These are phyloP conservation scores for Metopolophium dirhodum DNA, from an alignment of 1,140 invertebrate genomes.

Conservation along the genomic window DNA sequence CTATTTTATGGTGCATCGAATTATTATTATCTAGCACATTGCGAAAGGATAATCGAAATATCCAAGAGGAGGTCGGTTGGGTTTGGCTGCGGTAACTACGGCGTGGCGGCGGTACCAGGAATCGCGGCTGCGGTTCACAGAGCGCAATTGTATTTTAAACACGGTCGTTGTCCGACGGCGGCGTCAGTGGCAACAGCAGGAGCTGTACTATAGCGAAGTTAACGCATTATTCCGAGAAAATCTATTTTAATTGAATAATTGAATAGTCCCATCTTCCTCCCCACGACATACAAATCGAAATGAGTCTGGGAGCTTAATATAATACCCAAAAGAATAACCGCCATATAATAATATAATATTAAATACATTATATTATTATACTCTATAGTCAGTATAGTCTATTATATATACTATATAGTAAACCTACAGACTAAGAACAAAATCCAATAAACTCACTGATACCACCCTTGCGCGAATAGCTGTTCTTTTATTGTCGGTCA, in stretches of 20 bases:
- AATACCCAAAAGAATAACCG: background rate
- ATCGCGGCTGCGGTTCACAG: background rate
- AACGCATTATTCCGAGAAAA: background rate
- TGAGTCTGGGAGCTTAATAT: background rate
- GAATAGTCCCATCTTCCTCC: background rate
- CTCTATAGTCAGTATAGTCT: background rate
- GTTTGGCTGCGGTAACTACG: background rate
- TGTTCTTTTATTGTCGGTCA: no score
- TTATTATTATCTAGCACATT: background rate
- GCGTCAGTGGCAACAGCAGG: background rate
- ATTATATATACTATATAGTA: no score
- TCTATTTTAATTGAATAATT: conserved; percentile 17
- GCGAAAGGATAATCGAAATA: conserved; percentile 26
- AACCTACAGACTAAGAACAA: background rate
- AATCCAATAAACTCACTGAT: no score
- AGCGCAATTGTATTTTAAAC: background rate
- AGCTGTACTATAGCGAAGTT: background rate
- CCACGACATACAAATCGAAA: background rate
- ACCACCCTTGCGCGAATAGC: no score
- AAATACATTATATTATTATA: background rate
- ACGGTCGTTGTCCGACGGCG: conserved; percentile 15
- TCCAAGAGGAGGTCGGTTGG: background rate
- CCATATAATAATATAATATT: background rate
- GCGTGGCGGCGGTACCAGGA: background rate
- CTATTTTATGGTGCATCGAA: background rate